These are phyloP conservation scores for Pangasianodon hypophthalmus DNA, from an alignment of 2,113 vertebrate genomes.

Conservation along the genomic window DNA sequence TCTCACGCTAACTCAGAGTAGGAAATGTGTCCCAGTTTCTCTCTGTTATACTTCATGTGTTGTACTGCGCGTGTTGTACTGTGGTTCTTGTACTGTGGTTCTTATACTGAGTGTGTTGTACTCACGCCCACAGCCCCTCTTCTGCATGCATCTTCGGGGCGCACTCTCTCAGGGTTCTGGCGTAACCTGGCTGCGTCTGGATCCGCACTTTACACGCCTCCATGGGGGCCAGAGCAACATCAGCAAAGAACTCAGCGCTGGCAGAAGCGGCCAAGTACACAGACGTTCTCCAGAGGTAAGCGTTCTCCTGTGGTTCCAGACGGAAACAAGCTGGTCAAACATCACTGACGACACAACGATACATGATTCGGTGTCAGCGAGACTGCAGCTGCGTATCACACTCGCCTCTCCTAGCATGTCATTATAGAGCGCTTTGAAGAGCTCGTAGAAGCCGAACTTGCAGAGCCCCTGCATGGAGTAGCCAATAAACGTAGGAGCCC, in stretches of 20 bases:
- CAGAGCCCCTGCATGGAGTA: slow-evolving; percentile 98
- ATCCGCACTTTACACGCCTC: slow-evolving; percentile 97
- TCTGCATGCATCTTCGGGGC: slow-evolving; percentile 93
- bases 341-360: not conserved
- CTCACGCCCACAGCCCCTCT: slow-evolving; percentile 96
- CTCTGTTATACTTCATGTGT: too few species aligned
- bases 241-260: slow-evolving; percentile 98
- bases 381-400: not conserved
- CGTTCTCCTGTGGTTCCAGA: slow-evolving; percentile 77
- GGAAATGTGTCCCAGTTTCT: too few species aligned
- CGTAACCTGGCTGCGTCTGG: slow-evolving; percentile 95
- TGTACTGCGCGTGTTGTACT: too few species aligned
- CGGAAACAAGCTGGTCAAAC: not conserved
- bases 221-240: slow-evolving; percentile 98
- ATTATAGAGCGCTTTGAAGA: slow-evolving; percentile 93
- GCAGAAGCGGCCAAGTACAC: slow-evolving; percentile 95
- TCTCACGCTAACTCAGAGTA: too few species aligned
- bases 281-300: slow-evolving; percentile 96
- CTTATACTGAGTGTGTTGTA: slow-evolving; percentile 26
- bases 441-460: slow-evolving; percentile 99
- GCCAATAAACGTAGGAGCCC: slow-evolving; percentile 96
- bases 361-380: not conserved
- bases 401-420: slow-evolving; percentile 92
- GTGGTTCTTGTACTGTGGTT: too few species aligned
- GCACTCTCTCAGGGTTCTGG: slow-evolving; percentile 89